phyloP scores from a whole-genome alignment of 2,888 invertebrate genomes.

The Lucinisca nassula region DNA sequence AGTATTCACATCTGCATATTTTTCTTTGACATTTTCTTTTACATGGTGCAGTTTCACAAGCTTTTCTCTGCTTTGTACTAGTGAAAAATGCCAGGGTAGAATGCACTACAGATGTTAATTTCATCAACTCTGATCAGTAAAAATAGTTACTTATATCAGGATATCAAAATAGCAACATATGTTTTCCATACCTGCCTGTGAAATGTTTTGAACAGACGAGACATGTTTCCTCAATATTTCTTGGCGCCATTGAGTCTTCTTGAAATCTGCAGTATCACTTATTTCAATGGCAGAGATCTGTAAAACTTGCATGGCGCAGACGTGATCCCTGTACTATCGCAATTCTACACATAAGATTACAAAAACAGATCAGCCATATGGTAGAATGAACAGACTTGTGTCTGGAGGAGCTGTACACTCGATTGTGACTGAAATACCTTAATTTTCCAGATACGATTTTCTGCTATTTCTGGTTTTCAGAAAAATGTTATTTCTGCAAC shows the following conservation, averaged over 20 bases:
- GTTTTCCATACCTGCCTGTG: slow-evolving; percentile 63
- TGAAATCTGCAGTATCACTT: slow-evolving; percentile 66
- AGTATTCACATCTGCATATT: too few relatives aligned
- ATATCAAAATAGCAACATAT: slow-evolving; percentile 65
- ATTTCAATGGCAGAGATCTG: slow-evolving; percentile 42
- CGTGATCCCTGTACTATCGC: slow-evolving; percentile 59
- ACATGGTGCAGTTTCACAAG: background rate
- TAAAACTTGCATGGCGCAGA: slow-evolving; percentile 52
- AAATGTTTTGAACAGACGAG: slow-evolving; percentile 45
- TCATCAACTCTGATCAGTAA: slow-evolving; percentile 36
- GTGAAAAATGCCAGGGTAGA: background rate
- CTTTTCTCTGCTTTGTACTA: background rate
- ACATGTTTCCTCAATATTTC: slow-evolving; percentile 64
- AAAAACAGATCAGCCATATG: slow-evolving; percentile 67
- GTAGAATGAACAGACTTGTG: slow-evolving; percentile 25
- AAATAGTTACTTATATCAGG: slow-evolving; percentile 58
- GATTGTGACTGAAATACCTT: slow-evolving; percentile 1
- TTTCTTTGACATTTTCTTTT: background rate
- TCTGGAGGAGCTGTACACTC: background rate
- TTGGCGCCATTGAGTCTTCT: slow-evolving; percentile 64
- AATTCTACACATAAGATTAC: slow-evolving; percentile 67
- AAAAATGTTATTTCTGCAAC: slow-evolving; percentile 1
- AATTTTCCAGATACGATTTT: slow-evolving; percentile 11
- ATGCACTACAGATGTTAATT: background rate
- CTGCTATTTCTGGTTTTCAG: slow-evolving; percentile 4